These are phyloP conservation scores for Drosophila histrio DNA, from an alignment of 2,888 invertebrate genomes.

Conservation along the genomic window DNA sequence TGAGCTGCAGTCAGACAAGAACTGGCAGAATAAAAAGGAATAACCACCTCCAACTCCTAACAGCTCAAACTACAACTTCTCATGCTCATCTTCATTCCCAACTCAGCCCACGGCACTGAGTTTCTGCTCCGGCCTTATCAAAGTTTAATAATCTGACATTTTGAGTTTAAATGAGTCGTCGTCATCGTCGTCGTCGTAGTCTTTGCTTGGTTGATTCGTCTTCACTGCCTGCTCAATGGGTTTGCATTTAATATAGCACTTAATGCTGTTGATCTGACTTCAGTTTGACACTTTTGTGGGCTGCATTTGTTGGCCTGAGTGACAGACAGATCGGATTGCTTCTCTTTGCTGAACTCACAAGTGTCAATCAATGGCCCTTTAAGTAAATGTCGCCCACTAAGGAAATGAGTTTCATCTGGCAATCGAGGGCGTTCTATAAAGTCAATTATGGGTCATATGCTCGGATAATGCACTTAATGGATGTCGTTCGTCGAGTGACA, in stretches of 20 bases:
- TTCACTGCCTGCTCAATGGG: constrained; percentile 35
- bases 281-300: constrained; percentile 77
- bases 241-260: constrained; percentile 69
- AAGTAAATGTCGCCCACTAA: constrained; percentile 52
- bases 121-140: constrained; percentile 53
- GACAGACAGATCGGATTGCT: constrained; percentile 59
- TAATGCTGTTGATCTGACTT: constrained; percentile 70
- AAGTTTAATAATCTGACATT: constrained; percentile 75
- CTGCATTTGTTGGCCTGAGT: constrained; percentile 41
- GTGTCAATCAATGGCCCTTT: constrained; percentile 60
- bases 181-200: constrained; percentile 39
- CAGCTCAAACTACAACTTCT: constrained; percentile 25
- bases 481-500: constrained; percentile 40
- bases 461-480: constrained; percentile 57
- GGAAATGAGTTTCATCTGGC: constrained; percentile 47
- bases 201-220: constrained; percentile 8
- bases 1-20: constrained; percentile 32
- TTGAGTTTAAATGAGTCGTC: constrained; percentile 70
- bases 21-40: constrained; percentile 8
- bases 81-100: constrained; percentile 49
- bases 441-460: constrained; percentile 58
- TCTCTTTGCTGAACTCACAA: constrained; percentile 17
- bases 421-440: constrained; percentile 42
- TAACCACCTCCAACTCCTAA: neutral
- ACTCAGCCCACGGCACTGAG: constrained; percentile 52